Conservation (phyloP, 1,140 invertebrate genomes). For the Tetramorium simillimum region DNA sequence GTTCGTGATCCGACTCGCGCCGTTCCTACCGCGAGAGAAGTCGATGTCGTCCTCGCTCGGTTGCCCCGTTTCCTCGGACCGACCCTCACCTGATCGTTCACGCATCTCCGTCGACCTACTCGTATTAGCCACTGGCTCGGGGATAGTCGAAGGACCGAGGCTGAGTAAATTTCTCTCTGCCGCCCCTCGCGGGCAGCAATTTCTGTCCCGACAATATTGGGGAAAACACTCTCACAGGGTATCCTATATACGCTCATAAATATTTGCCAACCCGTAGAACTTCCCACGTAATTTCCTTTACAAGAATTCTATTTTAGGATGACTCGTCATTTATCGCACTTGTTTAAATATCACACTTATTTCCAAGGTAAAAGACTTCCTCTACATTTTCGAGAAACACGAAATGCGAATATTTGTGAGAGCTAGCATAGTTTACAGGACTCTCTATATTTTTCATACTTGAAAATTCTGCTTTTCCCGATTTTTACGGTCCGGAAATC, state of each 20-base stretch:
- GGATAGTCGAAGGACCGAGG: not conserved
- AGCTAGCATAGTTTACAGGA: not conserved
- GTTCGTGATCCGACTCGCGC: constrained; percentile 50
- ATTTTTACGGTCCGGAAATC: not conserved
- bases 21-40: constrained; percentile 24
- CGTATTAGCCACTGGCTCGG: constrained; percentile 2
- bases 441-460: not conserved
- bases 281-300: not conserved
- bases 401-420: not conserved
- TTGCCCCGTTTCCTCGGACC: constrained; percentile 28
- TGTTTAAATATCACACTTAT: not conserved
- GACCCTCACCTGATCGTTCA: constrained; percentile 62
- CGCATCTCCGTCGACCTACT: constrained; percentile 38
- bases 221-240: not conserved
- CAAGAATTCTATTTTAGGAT: not conserved
- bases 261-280: not conserved
- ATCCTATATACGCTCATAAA: not conserved
- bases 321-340: not conserved
- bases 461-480: not conserved
- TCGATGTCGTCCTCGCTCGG: constrained; percentile 45
- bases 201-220: constrained; percentile 1
- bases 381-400: not conserved
- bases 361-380: not conserved
- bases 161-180: constrained; percentile 36
- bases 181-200: not conserved